A percentile compares a stretch with the other conserved stretches of the same genome.
Evolutionary conservation across 2,888 invertebrate genomes (phyloP).

Genomic region (Koerneria pararmatus): DNA sequence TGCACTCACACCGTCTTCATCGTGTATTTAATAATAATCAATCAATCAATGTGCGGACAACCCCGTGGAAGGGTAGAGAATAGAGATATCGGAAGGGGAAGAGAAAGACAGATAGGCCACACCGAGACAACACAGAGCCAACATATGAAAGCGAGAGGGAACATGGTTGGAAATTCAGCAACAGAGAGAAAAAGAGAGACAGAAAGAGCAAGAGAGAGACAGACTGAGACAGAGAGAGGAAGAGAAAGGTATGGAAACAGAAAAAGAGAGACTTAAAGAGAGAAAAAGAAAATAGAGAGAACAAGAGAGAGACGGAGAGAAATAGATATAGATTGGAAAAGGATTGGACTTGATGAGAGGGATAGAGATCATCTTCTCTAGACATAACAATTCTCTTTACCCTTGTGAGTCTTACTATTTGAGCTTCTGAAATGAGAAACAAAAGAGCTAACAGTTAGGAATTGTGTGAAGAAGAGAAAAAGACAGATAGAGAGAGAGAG

Average conservation of each 20-base stretch:
- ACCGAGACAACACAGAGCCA: background rate
- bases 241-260: too few relatives aligned
- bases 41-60: too few relatives aligned
- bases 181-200: constrained; percentile 7
- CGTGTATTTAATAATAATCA: too few relatives aligned
- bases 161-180: background rate
- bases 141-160: background rate
- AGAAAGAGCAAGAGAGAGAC: constrained; percentile 1
- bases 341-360: too few relatives aligned
- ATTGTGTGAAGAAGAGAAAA: too few relatives aligned
- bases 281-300: background rate
- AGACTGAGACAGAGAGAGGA: constrained; percentile 14
- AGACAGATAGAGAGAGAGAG: background rate
- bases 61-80: background rate
- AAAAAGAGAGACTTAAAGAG: too few relatives aligned
- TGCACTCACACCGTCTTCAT: too few relatives aligned
- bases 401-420: too few relatives aligned
- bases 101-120: constrained; percentile 8
- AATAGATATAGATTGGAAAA: background rate
- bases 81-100: background rate
- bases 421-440: too few relatives aligned
- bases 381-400: too few relatives aligned
- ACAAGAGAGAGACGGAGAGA: background rate
- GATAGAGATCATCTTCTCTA: too few relatives aligned
- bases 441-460: too few relatives aligned